Percentiles rank a stretch among this genome's conserved stretches.
Evolutionary conservation across 2,113 vertebrate species (phyloP).

Genomic region (Hemicordylus capensis): DNA sequence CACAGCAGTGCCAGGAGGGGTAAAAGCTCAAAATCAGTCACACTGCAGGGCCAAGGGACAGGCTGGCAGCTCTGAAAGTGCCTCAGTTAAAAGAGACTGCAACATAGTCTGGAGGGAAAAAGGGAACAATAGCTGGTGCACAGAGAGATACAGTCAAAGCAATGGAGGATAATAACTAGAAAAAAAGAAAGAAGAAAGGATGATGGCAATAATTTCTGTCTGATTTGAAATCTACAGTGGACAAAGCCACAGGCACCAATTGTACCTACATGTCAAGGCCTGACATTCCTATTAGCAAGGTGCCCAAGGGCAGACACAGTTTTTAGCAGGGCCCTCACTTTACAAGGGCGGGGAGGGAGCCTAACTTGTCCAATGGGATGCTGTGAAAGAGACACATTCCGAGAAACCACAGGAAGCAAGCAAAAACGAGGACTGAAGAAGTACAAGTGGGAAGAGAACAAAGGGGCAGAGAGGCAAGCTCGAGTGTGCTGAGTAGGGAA

Average conservation of each 20-base stretch:
- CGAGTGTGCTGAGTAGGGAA: neutral
- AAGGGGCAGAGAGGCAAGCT: neutral
- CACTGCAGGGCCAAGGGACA: neutral
- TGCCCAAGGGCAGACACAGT: neutral
- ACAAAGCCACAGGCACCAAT: neutral
- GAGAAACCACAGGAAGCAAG: neutral
- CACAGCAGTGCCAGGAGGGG: neutral
- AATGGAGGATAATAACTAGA: neutral
- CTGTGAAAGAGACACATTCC: neutral
- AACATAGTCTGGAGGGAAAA: neutral
- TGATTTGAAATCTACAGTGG: neutral
- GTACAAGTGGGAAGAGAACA: neutral
- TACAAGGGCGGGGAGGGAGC: neutral
- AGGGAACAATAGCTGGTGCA: neutral
- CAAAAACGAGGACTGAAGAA: neutral
- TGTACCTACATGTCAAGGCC: neutral
- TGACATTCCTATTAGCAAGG: slow-evolving; percentile 2
- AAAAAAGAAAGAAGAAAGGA: neutral
- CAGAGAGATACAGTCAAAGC: neutral
- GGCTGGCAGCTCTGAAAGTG: neutral
- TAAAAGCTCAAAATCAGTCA: slow-evolving; percentile 5
- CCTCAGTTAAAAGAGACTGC: neutral
- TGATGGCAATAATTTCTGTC: neutral
- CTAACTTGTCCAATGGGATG: neutral
- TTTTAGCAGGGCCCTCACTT: slow-evolving; percentile 1